These are phyloP conservation scores for Rafetus swinhoei DNA, from an alignment of 2,113 vertebrate genomes.

Conservation along the genomic window DNA sequence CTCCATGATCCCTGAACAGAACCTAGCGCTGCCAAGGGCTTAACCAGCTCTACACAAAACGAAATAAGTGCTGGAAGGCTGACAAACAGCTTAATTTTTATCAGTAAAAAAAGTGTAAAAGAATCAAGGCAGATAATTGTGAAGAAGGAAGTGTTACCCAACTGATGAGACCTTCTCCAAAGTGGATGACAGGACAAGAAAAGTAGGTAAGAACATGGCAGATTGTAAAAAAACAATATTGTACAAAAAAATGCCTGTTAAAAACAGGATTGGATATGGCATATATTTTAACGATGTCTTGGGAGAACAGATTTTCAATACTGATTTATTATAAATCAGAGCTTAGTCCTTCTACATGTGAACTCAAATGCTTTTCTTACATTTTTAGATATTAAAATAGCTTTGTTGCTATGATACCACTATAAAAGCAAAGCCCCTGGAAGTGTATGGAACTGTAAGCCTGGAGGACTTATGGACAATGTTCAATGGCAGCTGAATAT, in stretches of 20 bases:
- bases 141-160: background rate
- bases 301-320: conserved; percentile 42
- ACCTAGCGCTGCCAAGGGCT: background rate
- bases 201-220: background rate
- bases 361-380: conserved; percentile 47
- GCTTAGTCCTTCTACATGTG: conserved; percentile 31
- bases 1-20: background rate
- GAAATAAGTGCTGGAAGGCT: background rate
- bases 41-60: background rate
- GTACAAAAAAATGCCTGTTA: conserved; percentile 57
- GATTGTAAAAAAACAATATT: conserved; percentile 17
- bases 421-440: background rate
- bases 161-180: background rate
- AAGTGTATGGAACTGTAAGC: background rate
- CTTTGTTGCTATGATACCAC: conserved; percentile 21
- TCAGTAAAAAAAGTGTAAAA: background rate
- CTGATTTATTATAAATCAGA: conserved; percentile 54
- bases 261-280: conserved; percentile 59
- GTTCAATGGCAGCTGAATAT: conserved; percentile 41
- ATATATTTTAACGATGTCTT: conserved; percentile 56
- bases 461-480: conserved; percentile 1
- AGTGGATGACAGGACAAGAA: background rate
- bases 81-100: background rate
- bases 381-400: conserved; percentile 26
- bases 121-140: conserved; percentile 10